Evolutionary conservation across 2,888 invertebrate genomes (phyloP), one percentile per base, ranked within the genome.

Genomic region (Ophioninae sp.): DNA sequence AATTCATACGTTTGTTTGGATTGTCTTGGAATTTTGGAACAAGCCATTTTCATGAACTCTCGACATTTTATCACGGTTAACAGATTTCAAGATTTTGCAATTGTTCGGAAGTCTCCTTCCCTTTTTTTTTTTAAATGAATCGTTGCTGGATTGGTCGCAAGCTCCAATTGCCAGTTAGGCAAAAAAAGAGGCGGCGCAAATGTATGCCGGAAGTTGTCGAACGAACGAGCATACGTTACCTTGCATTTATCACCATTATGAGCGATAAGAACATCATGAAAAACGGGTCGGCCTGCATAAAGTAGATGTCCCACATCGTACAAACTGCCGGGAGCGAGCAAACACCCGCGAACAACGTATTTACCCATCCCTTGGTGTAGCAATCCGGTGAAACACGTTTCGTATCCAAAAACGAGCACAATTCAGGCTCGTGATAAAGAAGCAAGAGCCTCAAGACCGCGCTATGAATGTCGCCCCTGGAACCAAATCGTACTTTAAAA

Each of bases 301-400:
- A 97, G 92, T 99, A 99, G 83, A 98, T 95, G 94, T 99, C 99
- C 99, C 99, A 99, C 96, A 99, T 97, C 86, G 96, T 96, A 78
- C 97, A 95, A 58, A 97, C 96, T 17, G 98, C 98, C 88, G 97
- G 96, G 82, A 99, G 94, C 88, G 95, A 95, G 93, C 98, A 98
- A 22, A 96, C 96, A 8, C 96, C 96, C 17, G 98, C 96, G 93
- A 99, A 99, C 69, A 99, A 94, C 61, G 97, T 97, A 90, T 96
- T 96, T 89, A 99, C 96, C 99, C 99, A 99, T 82, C 95, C 94
- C 90, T 96, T 94, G 83, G 97, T 97, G 93, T 98, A 99, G 86
- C 96, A 94, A 92, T 99, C 98, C 0, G 99, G 98, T 10, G 97
- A 96, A 84, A 99, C 97, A 89, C 98, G 95, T 93, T 98, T 97